These are phyloP conservation scores for Callospermophilus lateralis DNA, from an alignment of 2,113 vertebrate genomes.

Conservation along the genomic window DNA sequence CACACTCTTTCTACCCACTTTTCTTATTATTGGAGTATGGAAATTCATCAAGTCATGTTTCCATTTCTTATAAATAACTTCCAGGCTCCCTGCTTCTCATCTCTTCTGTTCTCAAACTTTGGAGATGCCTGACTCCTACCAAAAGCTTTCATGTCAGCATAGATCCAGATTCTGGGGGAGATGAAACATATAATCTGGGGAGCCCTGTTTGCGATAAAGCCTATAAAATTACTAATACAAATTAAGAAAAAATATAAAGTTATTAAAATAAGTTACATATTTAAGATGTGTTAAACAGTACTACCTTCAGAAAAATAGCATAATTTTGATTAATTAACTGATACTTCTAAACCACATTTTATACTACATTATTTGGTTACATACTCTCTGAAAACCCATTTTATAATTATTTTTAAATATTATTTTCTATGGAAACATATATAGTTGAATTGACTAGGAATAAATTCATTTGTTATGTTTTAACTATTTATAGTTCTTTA, in stretches of 20 bases:
- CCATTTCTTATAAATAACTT: not conserved
- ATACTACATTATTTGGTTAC: not conserved
- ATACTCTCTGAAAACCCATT: not conserved
- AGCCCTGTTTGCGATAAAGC: not conserved
- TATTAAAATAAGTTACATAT: not conserved
- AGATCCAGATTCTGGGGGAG: not conserved
- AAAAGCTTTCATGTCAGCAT: not conserved
- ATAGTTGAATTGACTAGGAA: not conserved
- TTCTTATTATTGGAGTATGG: not conserved
- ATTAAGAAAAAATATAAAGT: not conserved
- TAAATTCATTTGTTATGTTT: not conserved
- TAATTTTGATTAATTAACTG: not conserved
- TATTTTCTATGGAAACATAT: not conserved
- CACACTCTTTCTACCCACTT: not conserved
- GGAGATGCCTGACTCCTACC: not conserved
- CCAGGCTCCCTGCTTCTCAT: not conserved
- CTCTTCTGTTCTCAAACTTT: not conserved
- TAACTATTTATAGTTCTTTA: not conserved
- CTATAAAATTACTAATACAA: not conserved
- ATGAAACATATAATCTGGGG: not conserved
- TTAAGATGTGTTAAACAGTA: conserved; percentile 4
- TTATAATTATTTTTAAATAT: not conserved
- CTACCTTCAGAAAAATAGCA: not conserved
- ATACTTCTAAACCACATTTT: not conserved
- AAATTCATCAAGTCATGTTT: not conserved